Conservation (phyloP, 2,797 vertebrate genomes). For the Hafferia zeledoni region DNA sequence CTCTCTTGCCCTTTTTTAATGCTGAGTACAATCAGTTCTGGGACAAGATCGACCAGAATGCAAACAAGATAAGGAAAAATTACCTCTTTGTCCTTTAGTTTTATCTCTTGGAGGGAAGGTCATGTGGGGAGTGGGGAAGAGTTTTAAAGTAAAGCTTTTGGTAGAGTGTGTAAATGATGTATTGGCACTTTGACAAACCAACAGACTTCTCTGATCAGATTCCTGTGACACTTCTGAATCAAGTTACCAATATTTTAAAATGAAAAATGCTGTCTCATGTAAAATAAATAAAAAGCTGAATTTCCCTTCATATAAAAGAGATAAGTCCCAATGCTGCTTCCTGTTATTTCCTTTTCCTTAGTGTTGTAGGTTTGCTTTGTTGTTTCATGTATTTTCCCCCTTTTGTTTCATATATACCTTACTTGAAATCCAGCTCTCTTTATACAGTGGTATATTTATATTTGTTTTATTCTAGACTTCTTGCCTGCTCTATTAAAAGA, state of each 20-base stretch:
- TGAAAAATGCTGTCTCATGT: not conserved
- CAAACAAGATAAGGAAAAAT: slow-evolving; percentile 50
- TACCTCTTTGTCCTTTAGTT: slow-evolving; percentile 47
- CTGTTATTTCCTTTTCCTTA: not conserved
- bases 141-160: not conserved
- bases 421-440: not conserved
- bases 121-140: not conserved
- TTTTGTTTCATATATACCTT: not conserved
- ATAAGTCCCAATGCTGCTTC: not conserved
- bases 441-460: not conserved
- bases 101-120: slow-evolving; percentile 7
- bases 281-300: not conserved
- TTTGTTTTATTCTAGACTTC: not conserved
- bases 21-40: not conserved
- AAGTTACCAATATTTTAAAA: not conserved
- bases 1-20: not conserved
- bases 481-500: not conserved
- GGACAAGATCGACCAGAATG: slow-evolving; percentile 29
- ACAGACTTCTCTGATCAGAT: not conserved
- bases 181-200: slow-evolving; percentile 30
- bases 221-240: not conserved
- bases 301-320: not conserved
- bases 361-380: not conserved
- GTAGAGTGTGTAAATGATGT: not conserved
- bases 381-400: not conserved